Percentiles rank a stretch among this genome's conserved stretches.
Conservation (phyloP, 2,113 vertebrate species). For the Pontoporia blainvillei region DNA sequence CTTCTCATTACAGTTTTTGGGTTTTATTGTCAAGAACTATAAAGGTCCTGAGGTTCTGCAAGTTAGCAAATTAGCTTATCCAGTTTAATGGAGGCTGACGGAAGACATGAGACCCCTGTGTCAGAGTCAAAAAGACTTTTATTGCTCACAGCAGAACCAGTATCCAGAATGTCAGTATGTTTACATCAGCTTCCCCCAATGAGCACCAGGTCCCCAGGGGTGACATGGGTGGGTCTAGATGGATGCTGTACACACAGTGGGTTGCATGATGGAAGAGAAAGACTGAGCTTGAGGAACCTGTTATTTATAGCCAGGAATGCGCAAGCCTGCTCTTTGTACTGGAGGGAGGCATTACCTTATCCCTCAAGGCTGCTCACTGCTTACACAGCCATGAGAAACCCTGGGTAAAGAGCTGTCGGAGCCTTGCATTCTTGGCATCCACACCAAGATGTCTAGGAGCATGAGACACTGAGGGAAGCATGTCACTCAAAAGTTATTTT, state of each 20-base stretch:
- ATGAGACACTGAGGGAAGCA: not conserved
- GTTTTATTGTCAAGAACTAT: not conserved
- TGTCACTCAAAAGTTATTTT: not conserved
- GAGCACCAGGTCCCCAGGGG: not conserved
- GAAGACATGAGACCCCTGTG: not conserved
- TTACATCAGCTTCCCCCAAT: not conserved
- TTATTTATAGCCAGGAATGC: not conserved
- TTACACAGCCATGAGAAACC: not conserved
- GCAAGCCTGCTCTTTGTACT: not conserved
- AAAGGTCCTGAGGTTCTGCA: not conserved
- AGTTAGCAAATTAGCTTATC: not conserved
- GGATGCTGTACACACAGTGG: not conserved
- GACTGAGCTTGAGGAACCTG: not conserved
- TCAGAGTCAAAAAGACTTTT: not conserved
- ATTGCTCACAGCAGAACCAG: not conserved
- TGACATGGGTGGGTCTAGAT: not conserved
- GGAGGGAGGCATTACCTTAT: not conserved
- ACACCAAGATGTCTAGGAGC: not conserved
- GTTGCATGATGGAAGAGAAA: not conserved
- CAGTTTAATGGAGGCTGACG: not conserved
- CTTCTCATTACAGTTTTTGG: not conserved
- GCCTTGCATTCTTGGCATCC: not conserved
- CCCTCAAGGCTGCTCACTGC: not conserved
- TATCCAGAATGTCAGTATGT: not conserved
- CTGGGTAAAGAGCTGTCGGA: not conserved